Evolutionary conservation across 2,113 vertebrate species (phyloP), one percentile per base, ranked within the genome.

Genomic region (Otolemur garnettii): DNA sequence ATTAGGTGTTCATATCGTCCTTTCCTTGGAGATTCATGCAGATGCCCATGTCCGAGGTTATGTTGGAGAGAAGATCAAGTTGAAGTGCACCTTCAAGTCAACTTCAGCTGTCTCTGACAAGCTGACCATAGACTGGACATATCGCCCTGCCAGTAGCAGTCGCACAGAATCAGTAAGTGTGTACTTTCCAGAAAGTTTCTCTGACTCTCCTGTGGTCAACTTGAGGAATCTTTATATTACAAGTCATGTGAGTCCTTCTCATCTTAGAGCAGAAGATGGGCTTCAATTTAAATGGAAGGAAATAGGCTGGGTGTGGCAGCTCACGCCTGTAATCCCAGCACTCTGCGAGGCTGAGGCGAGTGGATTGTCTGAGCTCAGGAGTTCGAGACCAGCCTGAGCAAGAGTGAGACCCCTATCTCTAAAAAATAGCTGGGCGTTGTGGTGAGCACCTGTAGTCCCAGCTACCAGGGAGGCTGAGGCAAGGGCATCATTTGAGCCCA

Each of bases 71-170:
- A 55, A 96, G 0, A 98, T 98, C 50, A 98, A 79, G 0, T 91
- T 99, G 97, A 98, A 98, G 93, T 99, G 99, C 96, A 98, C 98
- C 1, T 99, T 99, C 98, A 98, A n/a, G 13, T 99, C 99, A 26
- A 98, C 93, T 21, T 98, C 98, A 0, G 97, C 97, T 3, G 95
- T 98, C 38, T 99, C 98, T 0, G 99, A 99, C 92, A 98, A 95
- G 79, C 98, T 99, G 96, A 98, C 97, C 0, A 98, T 99, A 0
- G 99, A 99, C 98, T 99, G 99, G 99, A 99, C 99, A 0, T 99
- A 99, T 71, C 98, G 98, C 12, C 98, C 99, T 1, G 96, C 98
- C 57, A 57, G 92, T 0, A 99, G 99, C 19, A 99, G 99, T 1
- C 97, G 17, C 6, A 98, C 98, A 69, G 98, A 99, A 86, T 97